Percentiles rank a stretch among this genome's conserved stretches.
These are phyloP conservation scores for Calyptomena viridis DNA, from an alignment of 2,113 vertebrate genomes.

Conservation along the genomic window DNA sequence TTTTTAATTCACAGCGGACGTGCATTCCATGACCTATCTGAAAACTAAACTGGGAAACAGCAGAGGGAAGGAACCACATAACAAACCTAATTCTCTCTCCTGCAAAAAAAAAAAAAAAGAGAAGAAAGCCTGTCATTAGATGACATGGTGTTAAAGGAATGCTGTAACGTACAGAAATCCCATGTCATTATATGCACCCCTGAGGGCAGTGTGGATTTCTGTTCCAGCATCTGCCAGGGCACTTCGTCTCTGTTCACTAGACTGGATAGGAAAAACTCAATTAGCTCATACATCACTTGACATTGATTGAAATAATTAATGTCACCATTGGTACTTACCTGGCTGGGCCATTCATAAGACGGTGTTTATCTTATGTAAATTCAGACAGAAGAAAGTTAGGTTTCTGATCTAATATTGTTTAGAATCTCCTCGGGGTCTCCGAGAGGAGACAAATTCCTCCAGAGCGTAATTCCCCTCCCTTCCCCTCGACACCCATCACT, in stretches of 20 bases:
- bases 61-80: not conserved
- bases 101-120: not conserved
- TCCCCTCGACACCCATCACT: fast-evolving
- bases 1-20: not conserved
- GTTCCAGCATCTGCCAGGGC: not conserved
- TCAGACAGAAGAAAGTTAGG: not conserved
- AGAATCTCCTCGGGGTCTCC: not conserved
- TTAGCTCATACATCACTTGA: not conserved
- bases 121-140: constrained; percentile 40
- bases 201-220: constrained; percentile 24
- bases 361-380: not conserved
- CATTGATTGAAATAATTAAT: not conserved
- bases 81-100: not conserved
- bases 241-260: not conserved
- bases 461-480: not conserved
- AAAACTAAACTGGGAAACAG: not conserved
- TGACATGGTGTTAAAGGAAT: constrained; percentile 34
- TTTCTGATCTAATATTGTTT: not conserved
- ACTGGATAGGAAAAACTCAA: not conserved
- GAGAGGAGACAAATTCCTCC: not conserved
- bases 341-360: not conserved
- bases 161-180: constrained; percentile 14
- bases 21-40: fast-evolving
- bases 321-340: not conserved
- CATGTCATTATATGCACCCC: not conserved